A percentile compares a stretch with the other conserved stretches of the same genome.
Evolutionary conservation across 2,113 vertebrate genomes (phyloP).

Genomic region (Rhineura floridana): DNA sequence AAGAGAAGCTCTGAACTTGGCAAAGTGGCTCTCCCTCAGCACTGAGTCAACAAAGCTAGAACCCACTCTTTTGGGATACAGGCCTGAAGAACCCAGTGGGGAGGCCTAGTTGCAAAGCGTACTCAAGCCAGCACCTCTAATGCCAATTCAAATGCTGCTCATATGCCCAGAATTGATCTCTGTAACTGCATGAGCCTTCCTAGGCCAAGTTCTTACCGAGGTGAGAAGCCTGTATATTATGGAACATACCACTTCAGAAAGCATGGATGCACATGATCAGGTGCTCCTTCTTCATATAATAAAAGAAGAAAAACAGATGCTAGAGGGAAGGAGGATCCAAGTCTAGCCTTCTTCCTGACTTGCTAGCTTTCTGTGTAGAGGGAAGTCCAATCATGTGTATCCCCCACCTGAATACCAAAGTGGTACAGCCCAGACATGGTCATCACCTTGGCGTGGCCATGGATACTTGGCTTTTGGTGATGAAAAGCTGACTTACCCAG

Average conservation of each 20-base stretch:
- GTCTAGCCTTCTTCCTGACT: neutral
- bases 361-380: neutral
- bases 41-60: neutral
- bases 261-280: neutral
- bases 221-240: neutral
- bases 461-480: neutral
- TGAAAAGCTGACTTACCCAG: constrained; percentile 76
- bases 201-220: neutral
- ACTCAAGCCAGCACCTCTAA: neutral
- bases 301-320: neutral
- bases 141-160: neutral
- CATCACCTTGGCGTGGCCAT: neutral
- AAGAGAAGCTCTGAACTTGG: neutral
- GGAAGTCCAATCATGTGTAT: neutral
- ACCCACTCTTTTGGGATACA: neutral
- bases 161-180: neutral
- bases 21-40: neutral
- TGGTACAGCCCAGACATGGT: neutral
- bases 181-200: neutral
- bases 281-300: no score
- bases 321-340: no score
- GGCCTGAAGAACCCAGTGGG: neutral
- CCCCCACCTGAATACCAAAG: neutral
- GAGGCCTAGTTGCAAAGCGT: neutral
- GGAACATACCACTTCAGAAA: neutral